Percentiles rank a stretch among this genome's conserved stretches.
Conservation (phyloP, 1,140 invertebrate genomes). For the Centruroides sculpturatus region DNA sequence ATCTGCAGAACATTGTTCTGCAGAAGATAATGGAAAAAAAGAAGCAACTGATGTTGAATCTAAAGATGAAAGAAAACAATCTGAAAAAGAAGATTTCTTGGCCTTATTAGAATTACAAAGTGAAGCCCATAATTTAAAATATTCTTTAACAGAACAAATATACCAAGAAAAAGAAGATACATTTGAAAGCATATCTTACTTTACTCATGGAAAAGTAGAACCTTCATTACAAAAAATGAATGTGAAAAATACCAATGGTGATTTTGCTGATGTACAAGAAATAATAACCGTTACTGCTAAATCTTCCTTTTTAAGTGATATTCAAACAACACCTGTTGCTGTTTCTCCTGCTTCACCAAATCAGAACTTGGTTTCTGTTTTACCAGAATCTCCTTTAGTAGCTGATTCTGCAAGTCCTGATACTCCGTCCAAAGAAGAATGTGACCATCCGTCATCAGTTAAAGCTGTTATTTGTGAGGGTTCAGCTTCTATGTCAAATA, state of each 20-base stretch:
- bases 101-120: constrained; percentile 54
- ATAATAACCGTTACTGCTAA: constrained; percentile 58
- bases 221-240: not conserved
- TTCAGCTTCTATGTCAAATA: not conserved
- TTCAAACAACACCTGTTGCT: constrained; percentile 19
- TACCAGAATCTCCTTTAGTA: constrained; percentile 18
- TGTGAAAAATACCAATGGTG: constrained; percentile 10
- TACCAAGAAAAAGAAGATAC: constrained; percentile 7
- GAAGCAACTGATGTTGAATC: not conserved
- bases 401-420: constrained; percentile 24
- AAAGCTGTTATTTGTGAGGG: constrained; percentile 2
- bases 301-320: constrained; percentile 39
- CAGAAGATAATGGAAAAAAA: constrained; percentile 7
- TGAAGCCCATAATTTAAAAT: constrained; percentile 15
- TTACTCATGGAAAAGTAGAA: constrained; percentile 30
- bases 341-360: constrained; percentile 17
- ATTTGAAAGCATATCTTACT: constrained; percentile 17
- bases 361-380: not conserved
- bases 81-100: constrained; percentile 49
- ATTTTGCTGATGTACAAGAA: constrained; percentile 68
- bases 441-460: not conserved
- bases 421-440: constrained; percentile 20
- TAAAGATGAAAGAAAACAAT: not conserved
- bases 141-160: not conserved
- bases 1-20: constrained; percentile 18